phyloP scores from a whole-genome alignment of 2,797 vertebrate genomes.

The Hozukius guyotensis region DNA sequence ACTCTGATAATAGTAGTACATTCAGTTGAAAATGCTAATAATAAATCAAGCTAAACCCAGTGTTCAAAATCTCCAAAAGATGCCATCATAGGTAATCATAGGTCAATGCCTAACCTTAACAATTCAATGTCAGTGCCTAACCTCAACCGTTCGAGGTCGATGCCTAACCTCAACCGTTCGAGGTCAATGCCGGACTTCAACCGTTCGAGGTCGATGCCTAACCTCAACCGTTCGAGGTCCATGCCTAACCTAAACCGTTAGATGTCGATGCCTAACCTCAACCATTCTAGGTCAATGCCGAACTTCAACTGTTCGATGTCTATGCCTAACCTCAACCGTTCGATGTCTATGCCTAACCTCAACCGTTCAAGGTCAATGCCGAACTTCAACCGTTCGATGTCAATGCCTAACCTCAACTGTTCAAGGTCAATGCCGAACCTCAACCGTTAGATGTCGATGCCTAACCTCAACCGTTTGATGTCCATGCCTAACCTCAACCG shows the following conservation, averaged over 20 bases:
- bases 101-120: too few relatives aligned
- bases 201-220: too few relatives aligned
- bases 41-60: neutral
- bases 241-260: fast-evolving
- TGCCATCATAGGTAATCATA: too few relatives aligned
- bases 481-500: fast-evolving
- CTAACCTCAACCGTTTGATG: too few relatives aligned
- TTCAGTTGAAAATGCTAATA: neutral
- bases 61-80: too few relatives aligned
- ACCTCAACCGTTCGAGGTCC: too few relatives aligned
- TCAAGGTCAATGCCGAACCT: fast-evolving
- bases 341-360: fast-evolving
- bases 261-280: too few relatives aligned
- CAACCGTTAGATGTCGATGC: fast-evolving
- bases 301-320: fast-evolving
- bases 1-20: neutral
- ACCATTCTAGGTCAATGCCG: fast-evolving
- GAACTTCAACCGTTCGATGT: fast-evolving
- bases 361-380: fast-evolving
- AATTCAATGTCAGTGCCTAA: too few relatives aligned
- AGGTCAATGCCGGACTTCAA: fast-evolving
- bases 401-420: too few relatives aligned
- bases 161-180: too few relatives aligned
- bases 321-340: fast-evolving
- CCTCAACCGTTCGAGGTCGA: too few relatives aligned